A percentile compares a stretch with the other conserved stretches of the same genome.
phyloP scores from a whole-genome alignment of 2,797 vertebrate genomes.

The Lithobates pipiens region DNA sequence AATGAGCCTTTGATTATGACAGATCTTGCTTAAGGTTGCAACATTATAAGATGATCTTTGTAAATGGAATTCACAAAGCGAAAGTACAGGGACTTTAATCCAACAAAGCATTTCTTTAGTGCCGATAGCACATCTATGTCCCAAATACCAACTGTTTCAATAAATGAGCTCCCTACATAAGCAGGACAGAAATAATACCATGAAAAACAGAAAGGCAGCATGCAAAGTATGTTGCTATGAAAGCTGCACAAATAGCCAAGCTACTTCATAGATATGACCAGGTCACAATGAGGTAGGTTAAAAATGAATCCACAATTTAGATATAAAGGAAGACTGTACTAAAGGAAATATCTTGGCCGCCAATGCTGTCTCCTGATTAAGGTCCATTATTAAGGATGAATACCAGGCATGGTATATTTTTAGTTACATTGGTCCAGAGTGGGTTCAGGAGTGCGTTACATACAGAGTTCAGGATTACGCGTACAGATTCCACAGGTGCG shows the following conservation, averaged over 20 bases:
- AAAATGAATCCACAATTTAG: too few relatives aligned
- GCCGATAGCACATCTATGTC: conserved; percentile 14
- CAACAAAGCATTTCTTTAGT: neutral
- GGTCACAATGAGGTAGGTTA: too few relatives aligned
- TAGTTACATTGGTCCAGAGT: too few relatives aligned
- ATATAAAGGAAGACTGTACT: too few relatives aligned
- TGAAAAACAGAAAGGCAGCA: neutral
- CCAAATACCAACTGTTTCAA: neutral
- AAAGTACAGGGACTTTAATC: neutral
- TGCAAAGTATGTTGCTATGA: neutral
- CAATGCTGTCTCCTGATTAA: too few relatives aligned
- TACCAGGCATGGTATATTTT: too few relatives aligned
- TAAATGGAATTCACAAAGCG: conserved; percentile 27
- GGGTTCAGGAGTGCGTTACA: too few relatives aligned
- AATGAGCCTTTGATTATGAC: conserved; percentile 47
- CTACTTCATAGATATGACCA: too few relatives aligned
- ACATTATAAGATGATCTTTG: conserved; percentile 35
- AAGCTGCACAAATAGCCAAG: neutral
- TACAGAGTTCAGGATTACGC: too few relatives aligned
- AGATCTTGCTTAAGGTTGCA: conserved; percentile 41
- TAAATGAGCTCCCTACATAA: neutral
- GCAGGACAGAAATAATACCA: neutral
- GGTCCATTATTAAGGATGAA: too few relatives aligned
- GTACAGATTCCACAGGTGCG: too few relatives aligned
- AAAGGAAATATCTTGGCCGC: too few relatives aligned